These are phyloP conservation scores for Alces alces DNA, from an alignment of 2,113 vertebrate species.

Conservation along the genomic window DNA sequence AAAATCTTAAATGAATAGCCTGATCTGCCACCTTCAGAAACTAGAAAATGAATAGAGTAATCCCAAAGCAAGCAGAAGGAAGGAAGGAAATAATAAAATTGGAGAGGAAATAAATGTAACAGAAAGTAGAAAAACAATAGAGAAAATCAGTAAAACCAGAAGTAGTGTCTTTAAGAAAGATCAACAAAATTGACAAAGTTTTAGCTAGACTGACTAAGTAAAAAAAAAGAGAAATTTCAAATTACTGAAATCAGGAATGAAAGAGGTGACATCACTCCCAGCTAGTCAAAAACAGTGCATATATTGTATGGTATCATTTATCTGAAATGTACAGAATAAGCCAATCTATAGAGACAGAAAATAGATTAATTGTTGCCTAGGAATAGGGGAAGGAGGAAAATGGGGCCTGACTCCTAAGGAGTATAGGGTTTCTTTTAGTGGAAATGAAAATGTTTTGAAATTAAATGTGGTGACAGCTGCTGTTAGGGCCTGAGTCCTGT, in stretches of 20 bases:
- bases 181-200: background rate
- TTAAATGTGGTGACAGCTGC: background rate
- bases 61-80: background rate
- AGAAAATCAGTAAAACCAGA: slow-evolving; percentile 3
- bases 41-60: background rate
- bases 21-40: background rate
- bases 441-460: background rate
- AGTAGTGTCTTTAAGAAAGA: background rate
- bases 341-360: background rate
- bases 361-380: background rate
- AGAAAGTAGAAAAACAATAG: background rate
- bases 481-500: background rate
- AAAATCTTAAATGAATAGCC: background rate
- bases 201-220: background rate
- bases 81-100: background rate
- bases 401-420: background rate
- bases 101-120: background rate
- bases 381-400: background rate
- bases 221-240: background rate
- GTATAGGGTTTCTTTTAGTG: background rate
- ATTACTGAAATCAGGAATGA: slow-evolving; percentile 24
- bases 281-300: background rate
- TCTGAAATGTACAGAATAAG: slow-evolving; percentile 18
- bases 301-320: background rate
- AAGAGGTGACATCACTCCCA: background rate